phyloP scores from a whole-genome alignment of 2,888 invertebrate species.

The Agonum fuliginosum region DNA sequence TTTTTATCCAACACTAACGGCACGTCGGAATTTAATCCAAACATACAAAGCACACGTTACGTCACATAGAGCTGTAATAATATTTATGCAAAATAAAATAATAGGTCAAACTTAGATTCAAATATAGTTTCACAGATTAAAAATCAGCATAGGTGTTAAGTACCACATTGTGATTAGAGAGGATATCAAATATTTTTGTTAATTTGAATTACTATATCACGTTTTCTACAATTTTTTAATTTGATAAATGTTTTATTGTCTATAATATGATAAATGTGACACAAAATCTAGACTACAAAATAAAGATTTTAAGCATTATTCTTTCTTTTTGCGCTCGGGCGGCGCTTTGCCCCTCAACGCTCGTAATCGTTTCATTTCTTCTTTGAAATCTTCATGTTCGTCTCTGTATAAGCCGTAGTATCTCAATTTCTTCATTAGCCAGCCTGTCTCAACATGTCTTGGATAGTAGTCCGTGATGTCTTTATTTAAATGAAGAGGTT shows the following conservation, averaged over 20 bases:
- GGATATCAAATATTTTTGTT: conserved; percentile 25
- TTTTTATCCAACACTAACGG: no score
- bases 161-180: conserved; percentile 47
- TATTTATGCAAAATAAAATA: no score
- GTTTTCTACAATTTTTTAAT: conserved; percentile 46
- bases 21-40: no score
- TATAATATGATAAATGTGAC: background rate
- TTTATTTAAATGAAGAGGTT: conserved; percentile 83
- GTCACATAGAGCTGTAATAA: no score
- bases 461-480: conserved; percentile 91
- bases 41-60: no score
- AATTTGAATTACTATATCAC: conserved; percentile 21
- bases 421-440: conserved; percentile 83
- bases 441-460: conserved; percentile 84
- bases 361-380: conserved; percentile 87
- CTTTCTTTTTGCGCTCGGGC: conserved; percentile 68
- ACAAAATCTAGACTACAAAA: conserved; percentile 5
- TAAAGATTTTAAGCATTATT: conserved; percentile 1
- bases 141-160: no score
- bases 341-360: conserved; percentile 85
- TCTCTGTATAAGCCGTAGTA: conserved; percentile 88
- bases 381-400: conserved; percentile 92
- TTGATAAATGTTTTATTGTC: conserved; percentile 41
- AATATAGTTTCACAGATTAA: no score
- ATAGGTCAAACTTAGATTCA: no score